Base-by-base conservation (phyloP, 1,140 invertebrate genomes). In the Formica exsecta region DNA sequence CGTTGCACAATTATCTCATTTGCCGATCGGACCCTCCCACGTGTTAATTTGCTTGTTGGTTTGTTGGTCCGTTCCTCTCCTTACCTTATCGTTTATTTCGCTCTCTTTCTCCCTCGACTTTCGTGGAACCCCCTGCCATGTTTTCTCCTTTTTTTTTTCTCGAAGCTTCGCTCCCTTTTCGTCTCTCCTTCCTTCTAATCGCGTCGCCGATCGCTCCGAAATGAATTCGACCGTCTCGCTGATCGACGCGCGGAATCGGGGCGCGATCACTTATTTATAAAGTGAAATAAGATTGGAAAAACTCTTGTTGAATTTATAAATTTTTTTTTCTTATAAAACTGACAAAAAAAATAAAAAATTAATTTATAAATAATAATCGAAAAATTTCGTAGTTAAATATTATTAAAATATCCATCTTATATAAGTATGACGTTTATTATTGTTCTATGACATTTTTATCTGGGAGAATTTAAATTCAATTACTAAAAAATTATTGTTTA, bases 21-120 rank as follows among this genome's bases (percentile, higher is more conserved):
- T 91, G 88, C 79, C 80, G 79, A 86, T 86, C 85, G 48, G 61
- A 86, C 66, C 79, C 79, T 84, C 62, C 70, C 77, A 71, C 94
- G 94, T 95, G 94, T 95, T 95, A 95, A 95, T 95, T 95, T 95
- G 94, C 94, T 95, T 95, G 94, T 95, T 95, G 94, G 94, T 95
- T 95, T n/a, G n/a, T n/a, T n/a, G n/a, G n/a, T n/a, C 86, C 38
- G 54, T 73, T 8, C 54, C 66, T 19, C 66, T 19, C 29, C 38
- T 25, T 29, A 59, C 73, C 89, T 90, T 90, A 90, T 92, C 93
- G 88, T 87, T 90, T 90, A 90, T 90, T 90, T 90, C 89, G 89
- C 77, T 90, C 86, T 90, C 32, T 32, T 4, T 32, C 32, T 32
- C 32, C 3, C 87, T 84, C 87, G 89, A 89, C 88, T 90, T 90